Evolutionary conservation across 1,140 invertebrate genomes (phyloP).

Genomic region (Octopus bimaculoides): DNA sequence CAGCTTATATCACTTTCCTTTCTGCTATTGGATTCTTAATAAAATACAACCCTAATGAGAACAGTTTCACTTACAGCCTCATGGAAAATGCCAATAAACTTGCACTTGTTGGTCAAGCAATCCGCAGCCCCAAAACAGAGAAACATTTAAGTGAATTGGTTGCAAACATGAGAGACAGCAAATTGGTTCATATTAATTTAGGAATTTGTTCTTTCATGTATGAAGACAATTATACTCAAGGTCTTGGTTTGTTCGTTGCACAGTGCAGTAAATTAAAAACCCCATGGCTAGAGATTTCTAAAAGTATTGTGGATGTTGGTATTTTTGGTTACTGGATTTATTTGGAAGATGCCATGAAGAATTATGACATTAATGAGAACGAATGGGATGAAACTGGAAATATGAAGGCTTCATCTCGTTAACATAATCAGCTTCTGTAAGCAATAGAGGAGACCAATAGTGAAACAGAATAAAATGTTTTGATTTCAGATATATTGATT

Average conservation of each 20-base stretch:
- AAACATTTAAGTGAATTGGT: conserved; percentile 67
- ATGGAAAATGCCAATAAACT: conserved; percentile 65
- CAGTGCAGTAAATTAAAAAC: conserved; percentile 70
- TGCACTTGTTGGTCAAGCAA: conserved; percentile 65
- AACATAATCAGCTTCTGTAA: too few relatives aligned
- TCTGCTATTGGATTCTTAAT: conserved; percentile 30
- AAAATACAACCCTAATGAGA: conserved; percentile 67
- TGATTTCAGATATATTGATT: too few relatives aligned
- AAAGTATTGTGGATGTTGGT: conserved; percentile 74
- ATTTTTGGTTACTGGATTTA: conserved; percentile 74
- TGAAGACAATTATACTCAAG: conserved; percentile 67
- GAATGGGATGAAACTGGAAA: conserved; percentile 54
- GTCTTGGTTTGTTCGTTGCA: conserved; percentile 69
- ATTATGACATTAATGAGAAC: conserved; percentile 74
- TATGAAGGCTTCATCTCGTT: too few relatives aligned
- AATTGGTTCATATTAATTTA: conserved; percentile 67
- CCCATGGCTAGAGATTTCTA: conserved; percentile 44
- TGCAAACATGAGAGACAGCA: conserved; percentile 66
- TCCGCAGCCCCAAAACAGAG: conserved; percentile 67
- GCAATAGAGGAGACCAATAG: too few relatives aligned
- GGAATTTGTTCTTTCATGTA: conserved; percentile 75
- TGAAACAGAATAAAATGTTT: too few relatives aligned
- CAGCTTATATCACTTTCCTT: conserved; percentile 40
- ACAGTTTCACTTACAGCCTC: conserved; percentile 64
- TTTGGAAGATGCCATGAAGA: conserved; percentile 68